Evolutionary conservation across 2,888 invertebrate genomes (phyloP), one percentile per base, ranked within the genome.

Genomic region (Eubasilissa splendida): DNA sequence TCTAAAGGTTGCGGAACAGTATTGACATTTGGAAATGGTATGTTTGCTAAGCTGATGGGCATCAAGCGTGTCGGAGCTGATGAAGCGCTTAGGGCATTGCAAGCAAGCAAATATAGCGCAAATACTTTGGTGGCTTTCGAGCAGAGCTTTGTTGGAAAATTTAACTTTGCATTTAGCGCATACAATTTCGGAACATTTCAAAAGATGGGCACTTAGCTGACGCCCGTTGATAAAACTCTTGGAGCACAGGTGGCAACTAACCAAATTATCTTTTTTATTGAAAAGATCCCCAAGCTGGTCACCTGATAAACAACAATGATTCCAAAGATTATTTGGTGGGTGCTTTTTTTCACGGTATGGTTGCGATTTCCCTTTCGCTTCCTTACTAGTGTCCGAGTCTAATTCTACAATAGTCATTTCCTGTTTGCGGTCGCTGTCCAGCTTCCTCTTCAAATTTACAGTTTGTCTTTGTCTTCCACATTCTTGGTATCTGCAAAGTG

Each of bases 401-500:
- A 68, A 52, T 50, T 68, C 71, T 4, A 31, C 2, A 10, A 54
- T 33, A 14, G 12, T 42, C 42, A 42, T 54, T 9, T 71, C 56
- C 54, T 53, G 70, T 10, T 70, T 70, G 70, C 70, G 52, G 12
- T 70, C 70, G 14, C 5, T 53, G 22, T 70, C 53, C 70, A 22
- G 54, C 71, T 71, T 71, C 71, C 71, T 71, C 71, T 63, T 68
- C 11, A 10, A 10, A 68, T 42, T 42, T 42, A 42, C 42, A 42
- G 42, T 42, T 42, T 42, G 31, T 31, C 50, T 33, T 54, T 54
- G 42, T 66, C 76, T 79, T 74, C 76, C 80, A 70, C 75, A 70
- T 53, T 81, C 80, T 77, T 77, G 80, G 58, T 71, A 81, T 81
- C 80, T 81, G 80, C 54, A 80, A 80, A 80, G 68, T 59, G 76